Evolutionary conservation across 2,113 vertebrate species (phyloP), one percentile per base, ranked within the genome.

Genomic region (Dicerorhinus sumatrensis): DNA sequence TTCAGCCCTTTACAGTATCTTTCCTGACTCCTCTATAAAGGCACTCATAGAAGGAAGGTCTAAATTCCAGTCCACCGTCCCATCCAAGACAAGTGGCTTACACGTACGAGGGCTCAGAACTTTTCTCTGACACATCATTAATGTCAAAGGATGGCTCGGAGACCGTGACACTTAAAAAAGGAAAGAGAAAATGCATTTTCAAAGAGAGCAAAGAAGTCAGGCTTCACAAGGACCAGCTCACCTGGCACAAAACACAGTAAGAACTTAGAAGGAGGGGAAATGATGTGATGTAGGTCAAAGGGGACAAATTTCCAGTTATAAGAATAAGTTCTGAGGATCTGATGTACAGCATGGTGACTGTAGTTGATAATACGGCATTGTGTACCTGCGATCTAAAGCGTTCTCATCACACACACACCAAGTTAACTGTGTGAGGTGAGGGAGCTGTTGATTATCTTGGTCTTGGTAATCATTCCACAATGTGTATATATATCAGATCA

Each of bases 41-140:
- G 20, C 16, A 6, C 58, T 23, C 25, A 0, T 2, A 1, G 3
- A 42, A 67, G 31, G 69, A 46, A 70, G 51, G 23, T 33, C 62
- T 31, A 4, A 12, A 14, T 39, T 11, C 56, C 54, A 29, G 39
- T 4, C 81, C 27, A 20, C 54, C 3, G 0, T 31, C 1, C 11
- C 25, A 21, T 2, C 54, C 69, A 17, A 48, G 69, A 42, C 33
- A 56, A 82, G 18, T 39, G 20, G 58, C 69, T 54, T 39, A 11
- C 1, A 23, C n/a, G 0, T 2, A 4, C 0, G 0, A 8, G 23
- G 31, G 31, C 51, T 18, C 36, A 6, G n/a, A 8, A 6, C 56
- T 51, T 39, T 21, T 81, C 54, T 42, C 3, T n/a, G 56, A 56
- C 2, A 8, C 17, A 21, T 10, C 14, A 8, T 11, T 29, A 6